A percentile compares a stretch with the other conserved stretches of the same genome.
These are phyloP conservation scores for Rallus limicola DNA, from an alignment of 2,113 vertebrate genomes.

Conservation along the genomic window DNA sequence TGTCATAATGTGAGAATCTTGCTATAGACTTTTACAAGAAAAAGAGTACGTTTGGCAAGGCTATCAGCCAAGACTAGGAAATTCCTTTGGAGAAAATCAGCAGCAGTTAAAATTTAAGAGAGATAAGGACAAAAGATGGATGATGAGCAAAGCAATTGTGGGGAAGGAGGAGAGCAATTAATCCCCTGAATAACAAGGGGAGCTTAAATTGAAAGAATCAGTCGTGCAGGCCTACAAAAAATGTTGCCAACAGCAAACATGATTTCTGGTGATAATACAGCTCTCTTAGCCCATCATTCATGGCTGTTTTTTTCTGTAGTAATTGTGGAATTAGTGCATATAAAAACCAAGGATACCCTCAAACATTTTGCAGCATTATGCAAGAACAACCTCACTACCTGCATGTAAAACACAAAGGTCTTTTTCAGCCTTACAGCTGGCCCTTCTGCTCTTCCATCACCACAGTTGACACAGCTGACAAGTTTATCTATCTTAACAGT, in stretches of 20 bases:
- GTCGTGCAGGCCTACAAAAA: not conserved
- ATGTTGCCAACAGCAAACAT: not conserved
- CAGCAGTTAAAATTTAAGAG: not conserved
- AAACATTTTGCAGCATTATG: not conserved
- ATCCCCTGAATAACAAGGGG: not conserved
- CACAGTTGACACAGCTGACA: not conserved
- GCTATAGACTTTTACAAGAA: not conserved
- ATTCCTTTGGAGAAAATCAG: not conserved
- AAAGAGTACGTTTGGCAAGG: not conserved
- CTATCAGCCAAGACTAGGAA: not conserved
- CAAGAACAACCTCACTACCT: not conserved
- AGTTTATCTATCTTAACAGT: constrained; percentile 23
- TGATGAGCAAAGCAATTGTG: not conserved
- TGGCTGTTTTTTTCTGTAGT: not conserved
- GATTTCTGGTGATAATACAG: not conserved
- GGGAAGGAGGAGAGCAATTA: not conserved
- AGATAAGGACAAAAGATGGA: not conserved
- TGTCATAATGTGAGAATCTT: not conserved
- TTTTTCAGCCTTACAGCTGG: not conserved
- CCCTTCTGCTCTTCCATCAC: constrained; percentile 29
- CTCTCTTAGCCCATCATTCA: not conserved
- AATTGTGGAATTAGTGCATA: not conserved
- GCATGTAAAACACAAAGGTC: not conserved
- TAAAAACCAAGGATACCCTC: not conserved
- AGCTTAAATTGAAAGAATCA: not conserved